phyloP scores from a whole-genome alignment of 2,888 invertebrate species.

The Petrophora chlorosata region DNA sequence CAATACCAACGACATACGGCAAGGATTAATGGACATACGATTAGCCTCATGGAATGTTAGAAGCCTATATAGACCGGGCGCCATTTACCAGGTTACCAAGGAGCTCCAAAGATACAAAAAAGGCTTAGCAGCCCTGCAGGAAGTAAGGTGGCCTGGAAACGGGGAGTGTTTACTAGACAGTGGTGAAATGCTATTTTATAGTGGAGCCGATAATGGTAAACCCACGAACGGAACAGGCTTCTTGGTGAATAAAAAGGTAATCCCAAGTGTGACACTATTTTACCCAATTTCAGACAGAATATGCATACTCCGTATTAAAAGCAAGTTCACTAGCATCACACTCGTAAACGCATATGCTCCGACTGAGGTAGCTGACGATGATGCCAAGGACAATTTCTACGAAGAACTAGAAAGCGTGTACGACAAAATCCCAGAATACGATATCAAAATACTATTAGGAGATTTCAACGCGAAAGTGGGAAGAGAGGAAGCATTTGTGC shows the following conservation, averaged over 20 bases:
- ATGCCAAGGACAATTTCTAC: slow-evolving; percentile 74
- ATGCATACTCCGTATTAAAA: background rate
- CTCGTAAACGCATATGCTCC: slow-evolving; percentile 89
- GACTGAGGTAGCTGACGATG: slow-evolving; percentile 77
- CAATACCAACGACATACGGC: background rate
- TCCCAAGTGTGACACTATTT: no score
- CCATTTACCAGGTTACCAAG: slow-evolving; percentile 93
- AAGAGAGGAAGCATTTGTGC: background rate
- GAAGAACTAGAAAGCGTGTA: slow-evolving; percentile 70
- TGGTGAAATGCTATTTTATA: no score
- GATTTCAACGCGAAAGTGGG: background rate
- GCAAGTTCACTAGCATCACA: background rate
- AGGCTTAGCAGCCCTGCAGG: background rate
- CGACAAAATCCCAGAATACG: background rate
- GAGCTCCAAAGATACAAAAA: background rate
- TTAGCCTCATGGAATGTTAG: background rate
- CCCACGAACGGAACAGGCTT: no score
- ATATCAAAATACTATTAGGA: background rate
- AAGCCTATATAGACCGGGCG: slow-evolving; percentile 37
- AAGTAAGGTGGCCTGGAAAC: background rate
- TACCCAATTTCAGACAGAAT: no score
- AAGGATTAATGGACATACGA: background rate
- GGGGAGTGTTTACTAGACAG: background rate
- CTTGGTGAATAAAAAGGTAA: no score
- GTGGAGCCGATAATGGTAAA: no score